Percentiles rank a stretch among this genome's conserved stretches.
phyloP scores from a whole-genome alignment of 2,113 vertebrate genomes.

The Zosterops borbonicus region DNA sequence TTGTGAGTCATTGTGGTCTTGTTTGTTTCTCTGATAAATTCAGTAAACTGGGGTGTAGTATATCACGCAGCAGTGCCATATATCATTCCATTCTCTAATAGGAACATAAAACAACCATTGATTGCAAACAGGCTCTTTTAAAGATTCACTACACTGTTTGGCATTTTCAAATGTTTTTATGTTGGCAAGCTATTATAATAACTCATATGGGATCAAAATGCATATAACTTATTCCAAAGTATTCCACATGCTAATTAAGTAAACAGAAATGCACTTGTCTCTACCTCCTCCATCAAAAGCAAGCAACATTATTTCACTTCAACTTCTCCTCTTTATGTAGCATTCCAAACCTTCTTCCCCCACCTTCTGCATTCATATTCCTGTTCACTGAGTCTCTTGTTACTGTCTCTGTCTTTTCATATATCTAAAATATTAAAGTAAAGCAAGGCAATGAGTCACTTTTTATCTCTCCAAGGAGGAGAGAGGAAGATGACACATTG shows the following conservation, averaged over 20 bases:
- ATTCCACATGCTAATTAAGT: constrained; percentile 52
- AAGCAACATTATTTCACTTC: not conserved
- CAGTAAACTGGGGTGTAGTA: constrained; percentile 22
- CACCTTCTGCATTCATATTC: not conserved
- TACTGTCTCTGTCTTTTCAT: constrained; percentile 23
- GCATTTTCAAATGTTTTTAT: constrained; percentile 18
- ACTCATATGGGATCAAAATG: constrained; percentile 47
- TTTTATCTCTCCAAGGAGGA: constrained; percentile 55
- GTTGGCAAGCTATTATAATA: constrained; percentile 47
- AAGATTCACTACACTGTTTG: not conserved
- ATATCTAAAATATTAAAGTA: constrained; percentile 60
- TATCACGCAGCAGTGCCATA: not conserved
- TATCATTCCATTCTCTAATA: constrained; percentile 16
- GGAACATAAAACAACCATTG: constrained; percentile 25
- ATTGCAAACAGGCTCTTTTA: constrained; percentile 25
- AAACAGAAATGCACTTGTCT: constrained; percentile 31
- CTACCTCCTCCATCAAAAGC: not conserved
- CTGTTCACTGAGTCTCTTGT: constrained; percentile 28
- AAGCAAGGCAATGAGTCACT: constrained; percentile 33
- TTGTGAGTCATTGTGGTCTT: not conserved
- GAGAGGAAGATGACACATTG: constrained; percentile 56
- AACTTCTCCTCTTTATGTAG: not conserved
- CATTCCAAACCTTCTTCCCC: not conserved
- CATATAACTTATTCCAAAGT: constrained; percentile 39
- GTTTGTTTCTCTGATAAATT: constrained; percentile 41